phyloP scores from a whole-genome alignment of 2,888 invertebrate species.

The Clusia tigrina region DNA sequence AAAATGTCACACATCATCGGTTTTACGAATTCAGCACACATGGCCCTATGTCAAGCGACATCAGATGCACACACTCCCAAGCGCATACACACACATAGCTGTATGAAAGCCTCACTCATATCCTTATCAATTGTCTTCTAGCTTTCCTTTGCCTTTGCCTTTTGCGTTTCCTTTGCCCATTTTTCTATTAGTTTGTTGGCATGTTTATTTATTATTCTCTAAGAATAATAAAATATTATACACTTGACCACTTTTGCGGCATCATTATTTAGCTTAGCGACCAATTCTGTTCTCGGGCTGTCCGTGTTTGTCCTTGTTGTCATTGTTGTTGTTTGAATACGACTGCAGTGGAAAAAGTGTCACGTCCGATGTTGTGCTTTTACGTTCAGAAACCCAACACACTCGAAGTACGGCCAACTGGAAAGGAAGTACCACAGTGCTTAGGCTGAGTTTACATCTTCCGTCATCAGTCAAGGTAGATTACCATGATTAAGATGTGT shows the following conservation, averaged over 20 bases:
- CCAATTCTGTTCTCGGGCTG: constrained; percentile 25
- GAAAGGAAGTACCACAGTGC: no score
- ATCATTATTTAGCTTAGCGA: constrained; percentile 25
- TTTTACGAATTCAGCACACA: background rate
- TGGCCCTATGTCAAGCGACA: background rate
- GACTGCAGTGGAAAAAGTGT: background rate
- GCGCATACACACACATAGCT: background rate
- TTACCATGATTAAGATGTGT: no score
- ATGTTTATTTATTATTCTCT: constrained; percentile 56
- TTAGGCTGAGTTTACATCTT: no score
- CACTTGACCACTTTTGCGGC: constrained; percentile 10
- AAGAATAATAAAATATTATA: constrained; percentile 38
- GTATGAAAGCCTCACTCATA: background rate
- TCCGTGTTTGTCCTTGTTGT: background rate
- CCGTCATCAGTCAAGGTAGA: no score
- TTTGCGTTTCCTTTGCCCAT: background rate
- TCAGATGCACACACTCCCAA: background rate
- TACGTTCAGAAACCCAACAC: no score
- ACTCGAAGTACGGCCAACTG: no score
- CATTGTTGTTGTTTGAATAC: background rate
- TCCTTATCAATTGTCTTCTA: background rate
- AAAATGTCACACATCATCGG: background rate
- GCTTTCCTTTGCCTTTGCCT: background rate
- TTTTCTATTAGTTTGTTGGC: constrained; percentile 23
- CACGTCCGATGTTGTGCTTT: no score